Base-by-base conservation (phyloP, 2,888 invertebrate genomes). In the Molorchus minor region DNA sequence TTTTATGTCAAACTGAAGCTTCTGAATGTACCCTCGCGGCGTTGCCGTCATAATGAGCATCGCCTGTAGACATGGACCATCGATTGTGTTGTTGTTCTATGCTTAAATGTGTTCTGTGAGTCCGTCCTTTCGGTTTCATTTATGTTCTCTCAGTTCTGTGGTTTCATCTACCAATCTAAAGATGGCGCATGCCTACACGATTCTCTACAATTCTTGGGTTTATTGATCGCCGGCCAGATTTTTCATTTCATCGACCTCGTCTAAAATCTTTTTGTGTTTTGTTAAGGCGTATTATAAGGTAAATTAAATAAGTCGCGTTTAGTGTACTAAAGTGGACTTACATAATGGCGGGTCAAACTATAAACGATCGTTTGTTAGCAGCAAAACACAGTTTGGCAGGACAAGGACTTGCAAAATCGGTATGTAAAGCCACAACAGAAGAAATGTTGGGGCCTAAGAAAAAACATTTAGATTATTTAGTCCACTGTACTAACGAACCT, bases 391-490 rank as follows among this genome's bases (percentile, higher is more conserved):
- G 97, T 84, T 89, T 99, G 82, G 97, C 98, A 82, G 99, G 99
- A 77, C 98, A 98, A 86, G 98, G 98, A 75, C 87, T 99, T 79
- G 99, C 98, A 68, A 99, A 99, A 87, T 96, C 98, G 72, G 98
- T 99, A 75, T 98, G 99, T 87, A 99, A 99, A 88, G 98, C 99
- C 65, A 99, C 99, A 70, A 99, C 99, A 72, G 99, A 99, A 87
- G 99, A 99, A 87, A 89, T 98, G 85, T 94, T 98, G 84, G 98
- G 96, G 69, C 99, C 99, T 67, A 99, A 99, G 87, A 98, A 98
- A 89, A 99, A 99, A 86, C 99, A 99, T 87, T 90, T 99, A 83
- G 99, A 99, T 84, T 99, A 99, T 88, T 87, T 99, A 83, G 92
- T 99, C 77, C 98, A 98, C 82, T 99, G 99, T 86, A 99, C 99